These are phyloP conservation scores for Paratrypauchen microcephalus DNA, from an alignment of 2,797 vertebrate genomes.

Conservation along the genomic window DNA sequence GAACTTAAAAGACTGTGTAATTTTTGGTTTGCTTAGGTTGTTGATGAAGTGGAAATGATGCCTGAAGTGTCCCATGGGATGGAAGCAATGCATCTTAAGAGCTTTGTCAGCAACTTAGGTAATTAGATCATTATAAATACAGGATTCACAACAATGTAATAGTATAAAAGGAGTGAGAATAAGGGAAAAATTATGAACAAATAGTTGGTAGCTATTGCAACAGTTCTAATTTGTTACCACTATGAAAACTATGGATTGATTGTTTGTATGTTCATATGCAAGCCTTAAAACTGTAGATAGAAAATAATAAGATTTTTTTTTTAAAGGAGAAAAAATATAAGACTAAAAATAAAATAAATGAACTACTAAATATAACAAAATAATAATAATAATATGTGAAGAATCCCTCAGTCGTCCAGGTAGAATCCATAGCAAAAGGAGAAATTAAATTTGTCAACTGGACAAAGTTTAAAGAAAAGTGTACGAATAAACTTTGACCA, in stretches of 20 bases:
- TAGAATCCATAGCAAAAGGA: too few species aligned
- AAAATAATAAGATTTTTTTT: too few species aligned
- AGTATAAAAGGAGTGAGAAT: not conserved
- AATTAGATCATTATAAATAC: not conserved
- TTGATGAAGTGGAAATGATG: not conserved
- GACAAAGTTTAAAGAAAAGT: too few species aligned
- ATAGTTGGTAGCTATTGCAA: not conserved
- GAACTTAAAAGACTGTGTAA: not conserved
- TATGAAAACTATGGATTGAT: too few species aligned
- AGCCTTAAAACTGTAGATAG: too few species aligned
- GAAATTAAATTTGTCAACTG: too few species aligned
- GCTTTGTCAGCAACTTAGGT: constrained; percentile 33
- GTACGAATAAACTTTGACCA: too few species aligned
- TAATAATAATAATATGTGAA: too few species aligned
- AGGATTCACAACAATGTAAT: not conserved
- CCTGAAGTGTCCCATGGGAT: constrained; percentile 6
- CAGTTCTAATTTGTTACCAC: too few species aligned
- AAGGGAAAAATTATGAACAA: not conserved
- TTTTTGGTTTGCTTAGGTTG: not conserved
- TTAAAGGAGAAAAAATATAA: too few species aligned
- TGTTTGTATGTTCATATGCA: too few species aligned
- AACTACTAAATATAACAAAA: not conserved
- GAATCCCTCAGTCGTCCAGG: too few species aligned
- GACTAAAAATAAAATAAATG: not conserved
- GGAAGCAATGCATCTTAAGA: constrained; percentile 22